Evolutionary conservation across 2,797 vertebrate genomes (phyloP), one percentile per base, ranked within the genome.

Genomic region (Scolopax bukidnonensis): DNA sequence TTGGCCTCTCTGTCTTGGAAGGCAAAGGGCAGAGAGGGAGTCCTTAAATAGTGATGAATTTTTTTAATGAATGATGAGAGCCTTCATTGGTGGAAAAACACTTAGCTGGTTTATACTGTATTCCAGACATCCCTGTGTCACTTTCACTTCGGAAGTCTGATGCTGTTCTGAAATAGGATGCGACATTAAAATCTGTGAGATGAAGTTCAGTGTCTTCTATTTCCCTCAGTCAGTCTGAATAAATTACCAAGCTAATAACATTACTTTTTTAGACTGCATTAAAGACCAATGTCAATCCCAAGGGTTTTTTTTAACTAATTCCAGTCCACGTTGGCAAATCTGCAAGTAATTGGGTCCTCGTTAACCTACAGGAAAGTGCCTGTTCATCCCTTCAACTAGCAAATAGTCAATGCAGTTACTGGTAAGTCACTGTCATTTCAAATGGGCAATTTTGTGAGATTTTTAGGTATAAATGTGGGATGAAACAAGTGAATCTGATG

Each of bases 1-100:
- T 93, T 95, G 94, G 65, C 94, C 91, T 95, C 69, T 84, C 50
- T 90, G 80, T 82, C 92, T 91, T 91, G 67, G 73, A 73, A 95
- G 87, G 57, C 85, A 96, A 95, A 95, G 92, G 93, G 92, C 93
- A 95, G 61, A 90, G 79, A 79, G 69, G 77, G 60, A 96, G 89
- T 91, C 28, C 87, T 96, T 92, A 97, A 96, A 95, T 83, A 93
- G 78, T 85, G 92, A 93, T 94, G 90, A 87, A 25, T 87, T 94
- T 96, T 95, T 95, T 94, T 77, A 92, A 87, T 75, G 67, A 81
- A 50, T 83, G 56, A 93, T 87, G 68, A 89, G 86, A 94, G 60
- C 12, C 53, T 93, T 90, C 78, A 38, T 7, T 96, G 7, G 36
- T 94, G 56, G 27, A 94, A 97, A 96, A 93, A 59, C 59, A 86